These are phyloP conservation scores for Gopherus evgoodei DNA, from an alignment of 2,113 vertebrate genomes.

Conservation along the genomic window DNA sequence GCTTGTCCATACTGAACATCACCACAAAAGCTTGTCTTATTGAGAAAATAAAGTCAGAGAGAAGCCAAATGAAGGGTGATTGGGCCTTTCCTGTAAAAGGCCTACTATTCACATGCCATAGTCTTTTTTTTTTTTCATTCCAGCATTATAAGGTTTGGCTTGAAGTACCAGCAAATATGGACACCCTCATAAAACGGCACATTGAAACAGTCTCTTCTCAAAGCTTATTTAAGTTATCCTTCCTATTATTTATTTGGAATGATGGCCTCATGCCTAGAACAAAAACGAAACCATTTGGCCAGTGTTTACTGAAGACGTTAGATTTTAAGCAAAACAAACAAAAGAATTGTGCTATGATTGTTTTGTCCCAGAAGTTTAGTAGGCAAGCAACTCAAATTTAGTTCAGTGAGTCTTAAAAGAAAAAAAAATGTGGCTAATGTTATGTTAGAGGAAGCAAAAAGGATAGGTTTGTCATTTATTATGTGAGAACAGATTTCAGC, in stretches of 20 bases:
- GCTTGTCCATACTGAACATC: slow-evolving; percentile 71
- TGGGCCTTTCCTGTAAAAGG: slow-evolving; percentile 57
- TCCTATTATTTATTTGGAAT: fast-evolving
- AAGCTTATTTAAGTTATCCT: background rate
- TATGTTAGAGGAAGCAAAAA: background rate
- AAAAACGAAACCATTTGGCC: background rate
- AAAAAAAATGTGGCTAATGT: background rate
- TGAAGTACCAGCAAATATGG: fast-evolving
- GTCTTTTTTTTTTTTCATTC: background rate
- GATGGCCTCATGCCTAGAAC: fast-evolving
- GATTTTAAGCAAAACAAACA: background rate
- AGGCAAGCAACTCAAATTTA: background rate
- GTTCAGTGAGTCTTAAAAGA: background rate
- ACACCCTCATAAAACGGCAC: background rate
- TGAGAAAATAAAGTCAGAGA: slow-evolving; percentile 71
- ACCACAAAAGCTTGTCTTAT: slow-evolving; percentile 54
- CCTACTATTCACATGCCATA: slow-evolving; percentile 37
- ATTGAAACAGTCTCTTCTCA: background rate
- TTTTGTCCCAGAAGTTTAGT: background rate
- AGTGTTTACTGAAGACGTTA: background rate
- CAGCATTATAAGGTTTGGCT: slow-evolving; percentile 23
- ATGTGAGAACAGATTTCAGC: background rate
- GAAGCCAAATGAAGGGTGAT: slow-evolving; percentile 59
- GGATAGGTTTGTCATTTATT: background rate
- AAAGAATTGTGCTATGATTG: fast-evolving